Percentiles rank a stretch among this genome's conserved stretches.
These are phyloP conservation scores for Eufriesea mexicana DNA, from an alignment of 1,140 invertebrate species.

Conservation along the genomic window DNA sequence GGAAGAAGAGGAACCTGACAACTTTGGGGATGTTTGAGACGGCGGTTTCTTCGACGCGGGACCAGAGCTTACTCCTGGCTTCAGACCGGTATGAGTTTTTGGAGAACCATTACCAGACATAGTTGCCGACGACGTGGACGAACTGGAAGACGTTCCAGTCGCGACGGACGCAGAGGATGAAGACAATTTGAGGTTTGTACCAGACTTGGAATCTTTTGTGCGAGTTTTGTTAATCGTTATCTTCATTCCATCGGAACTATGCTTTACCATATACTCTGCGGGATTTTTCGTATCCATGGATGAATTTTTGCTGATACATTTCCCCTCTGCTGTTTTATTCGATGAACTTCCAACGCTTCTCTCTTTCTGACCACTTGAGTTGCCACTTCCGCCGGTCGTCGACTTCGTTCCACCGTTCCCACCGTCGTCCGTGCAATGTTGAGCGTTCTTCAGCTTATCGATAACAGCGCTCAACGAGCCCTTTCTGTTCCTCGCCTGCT, in stretches of 20 bases:
- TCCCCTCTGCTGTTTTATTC: slow-evolving; percentile 81
- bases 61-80: slow-evolving; percentile 91
- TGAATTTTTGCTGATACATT: slow-evolving; percentile 82
- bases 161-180: slow-evolving; percentile 60
- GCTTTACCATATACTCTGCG: slow-evolving; percentile 93
- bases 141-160: slow-evolving; percentile 68
- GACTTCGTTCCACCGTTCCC: slow-evolving; percentile 77
- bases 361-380: slow-evolving; percentile 74
- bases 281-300: slow-evolving; percentile 86
- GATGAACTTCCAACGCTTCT: slow-evolving; percentile 65
- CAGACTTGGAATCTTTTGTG: slow-evolving; percentile 85
- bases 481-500: slow-evolving; percentile 87
- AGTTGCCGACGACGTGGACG: slow-evolving; percentile 52
- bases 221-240: slow-evolving; percentile 94
- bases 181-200: slow-evolving; percentile 75
- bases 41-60: slow-evolving; percentile 90
- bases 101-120: slow-evolving; percentile 85
- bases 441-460: slow-evolving; percentile 91
- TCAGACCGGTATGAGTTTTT: slow-evolving; percentile 91
- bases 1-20: slow-evolving; percentile 68
- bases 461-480: slow-evolving; percentile 92
- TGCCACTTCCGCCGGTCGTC: slow-evolving; percentile 57
- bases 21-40: slow-evolving; percentile 80
- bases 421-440: slow-evolving; percentile 84
- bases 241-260: slow-evolving; percentile 92